Base-by-base conservation (phyloP, 1,140 invertebrate species). In the Zaprionus inermis region DNA sequence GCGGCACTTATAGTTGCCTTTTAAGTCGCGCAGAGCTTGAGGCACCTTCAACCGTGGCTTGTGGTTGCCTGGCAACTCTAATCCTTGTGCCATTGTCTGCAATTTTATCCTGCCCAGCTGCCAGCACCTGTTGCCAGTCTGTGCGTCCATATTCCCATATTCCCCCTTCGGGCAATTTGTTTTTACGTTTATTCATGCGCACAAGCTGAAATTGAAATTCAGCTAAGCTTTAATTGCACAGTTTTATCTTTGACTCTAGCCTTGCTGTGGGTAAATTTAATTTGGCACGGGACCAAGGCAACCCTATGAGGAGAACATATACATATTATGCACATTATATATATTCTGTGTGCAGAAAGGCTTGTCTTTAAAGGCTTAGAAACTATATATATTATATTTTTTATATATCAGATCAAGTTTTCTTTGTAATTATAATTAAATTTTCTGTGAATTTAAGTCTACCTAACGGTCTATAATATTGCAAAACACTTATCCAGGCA, bases 11-110 rank as follows among this genome's bases (percentile, higher is more conserved):
- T 22, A 9, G 18, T 49, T 22, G 44, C 16, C 20, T 49, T 22
- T 49, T 18, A 44, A 44, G 38, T 44, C 38, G 38, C 38, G 16
- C 38, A 41, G n/a, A 41, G 38, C 38, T 41, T n/a, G 38, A 41
- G n/a, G 38, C 38, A n/a, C 14, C 38, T 7, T 16, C n/a, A n/a
- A 41, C 14, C n/a, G 7, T n/a, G n/a, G 22, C 22, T 5, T 41
- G 5, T 41, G 38, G 38, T 41, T 41, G 6, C 38, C 38, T 7
- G 44, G 44, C 44, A 20, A 49, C 44, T 49, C 44, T 22, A 49
- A 49, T 10, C 44, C 38, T 16, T 44, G 6, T 12, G 24, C 18
- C 44, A 49, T 20, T 49, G n/a, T 44, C n/a, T 49, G 44, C 10
- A 20, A 28, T 28, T n/a, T 16, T 9, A 44, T 44, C 38, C 38